Conservation (phyloP, 2,888 invertebrate species). For the Drosophila fulvimacula region DNA sequence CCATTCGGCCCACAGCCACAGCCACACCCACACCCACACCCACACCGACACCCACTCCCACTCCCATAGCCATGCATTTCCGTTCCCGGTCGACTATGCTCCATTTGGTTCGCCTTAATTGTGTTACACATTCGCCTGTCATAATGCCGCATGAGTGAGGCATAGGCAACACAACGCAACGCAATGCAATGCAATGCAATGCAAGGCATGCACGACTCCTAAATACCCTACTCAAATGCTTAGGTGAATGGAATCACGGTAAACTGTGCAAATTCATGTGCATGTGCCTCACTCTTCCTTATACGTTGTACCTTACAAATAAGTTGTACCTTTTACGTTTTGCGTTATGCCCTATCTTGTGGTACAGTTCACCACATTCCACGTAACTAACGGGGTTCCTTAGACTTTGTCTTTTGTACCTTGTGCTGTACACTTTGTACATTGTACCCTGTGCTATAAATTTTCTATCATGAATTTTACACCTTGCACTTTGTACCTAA, state of each 20-base stretch:
- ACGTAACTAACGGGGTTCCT: too few relatives aligned
- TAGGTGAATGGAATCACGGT: background rate
- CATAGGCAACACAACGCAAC: background rate
- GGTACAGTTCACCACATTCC: too few relatives aligned
- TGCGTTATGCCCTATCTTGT: too few relatives aligned
- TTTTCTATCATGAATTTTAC: too few relatives aligned
- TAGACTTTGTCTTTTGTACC: too few relatives aligned
- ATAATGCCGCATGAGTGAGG: conserved; percentile 39
- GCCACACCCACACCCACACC: background rate
- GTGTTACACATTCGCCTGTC: conserved; percentile 56
- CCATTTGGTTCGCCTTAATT: conserved; percentile 49
- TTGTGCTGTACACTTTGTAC: too few relatives aligned
- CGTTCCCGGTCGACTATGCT: conserved; percentile 3
- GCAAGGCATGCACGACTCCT: background rate
- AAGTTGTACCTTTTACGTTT: too few relatives aligned
- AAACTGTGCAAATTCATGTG: too few relatives aligned
- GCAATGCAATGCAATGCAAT: background rate
- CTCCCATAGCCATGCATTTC: background rate
- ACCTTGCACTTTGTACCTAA: background rate
- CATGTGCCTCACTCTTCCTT: too few relatives aligned
- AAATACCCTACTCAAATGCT: background rate
- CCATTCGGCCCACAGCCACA: too few relatives aligned
- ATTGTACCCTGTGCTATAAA: too few relatives aligned
- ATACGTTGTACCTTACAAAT: too few relatives aligned
- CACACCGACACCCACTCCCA: background rate